Conservation (phyloP, 2,797 vertebrate genomes). For the Sciurus carolinensis region DNA sequence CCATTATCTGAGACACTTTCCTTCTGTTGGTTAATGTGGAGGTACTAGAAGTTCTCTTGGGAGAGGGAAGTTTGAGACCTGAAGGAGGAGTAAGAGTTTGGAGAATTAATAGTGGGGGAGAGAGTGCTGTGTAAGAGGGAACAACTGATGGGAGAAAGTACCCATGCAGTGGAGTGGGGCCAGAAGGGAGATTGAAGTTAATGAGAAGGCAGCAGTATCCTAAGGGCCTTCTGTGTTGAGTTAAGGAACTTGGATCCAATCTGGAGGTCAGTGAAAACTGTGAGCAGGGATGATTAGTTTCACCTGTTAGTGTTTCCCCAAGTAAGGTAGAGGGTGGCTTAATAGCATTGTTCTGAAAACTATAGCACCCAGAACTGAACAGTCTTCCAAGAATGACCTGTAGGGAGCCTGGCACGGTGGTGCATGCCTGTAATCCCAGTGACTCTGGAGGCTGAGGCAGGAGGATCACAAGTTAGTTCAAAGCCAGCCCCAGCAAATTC, state of each 20-base stretch:
- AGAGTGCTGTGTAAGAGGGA: background rate
- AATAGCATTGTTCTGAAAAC: background rate
- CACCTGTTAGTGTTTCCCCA: background rate
- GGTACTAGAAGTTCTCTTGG: background rate
- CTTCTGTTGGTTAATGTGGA: background rate
- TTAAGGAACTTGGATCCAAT: background rate
- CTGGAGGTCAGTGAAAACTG: background rate
- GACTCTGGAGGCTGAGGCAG: no score
- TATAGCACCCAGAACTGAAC: background rate
- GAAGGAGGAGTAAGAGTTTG: background rate
- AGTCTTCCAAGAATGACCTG: background rate
- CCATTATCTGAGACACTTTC: background rate
- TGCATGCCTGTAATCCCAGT: no score
- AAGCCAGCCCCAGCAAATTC: no score
- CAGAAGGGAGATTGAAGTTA: background rate
- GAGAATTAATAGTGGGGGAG: background rate
- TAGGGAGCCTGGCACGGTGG: no score
- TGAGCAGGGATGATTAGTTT: background rate
- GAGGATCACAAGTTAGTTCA: no score
- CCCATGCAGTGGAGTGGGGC: background rate
- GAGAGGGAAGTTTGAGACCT: background rate
- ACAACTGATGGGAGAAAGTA: background rate
- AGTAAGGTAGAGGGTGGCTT: background rate
- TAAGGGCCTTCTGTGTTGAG: background rate
- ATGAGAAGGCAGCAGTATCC: background rate